Conservation (phyloP, 1,140 invertebrate species). For the Listronotus bonariensis region DNA sequence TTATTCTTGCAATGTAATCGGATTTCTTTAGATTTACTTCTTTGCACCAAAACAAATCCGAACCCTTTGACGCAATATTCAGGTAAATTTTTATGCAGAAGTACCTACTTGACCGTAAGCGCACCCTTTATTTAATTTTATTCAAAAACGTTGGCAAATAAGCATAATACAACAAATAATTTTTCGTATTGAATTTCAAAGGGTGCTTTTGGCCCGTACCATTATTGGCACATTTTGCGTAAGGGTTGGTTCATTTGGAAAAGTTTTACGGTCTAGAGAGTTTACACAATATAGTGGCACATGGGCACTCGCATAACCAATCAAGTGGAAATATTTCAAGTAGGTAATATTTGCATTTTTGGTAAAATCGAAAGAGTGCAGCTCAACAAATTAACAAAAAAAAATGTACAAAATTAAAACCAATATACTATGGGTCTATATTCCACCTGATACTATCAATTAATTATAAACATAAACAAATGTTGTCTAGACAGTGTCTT, state of each 20-base stretch:
- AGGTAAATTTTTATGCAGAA: constrained; percentile 12
- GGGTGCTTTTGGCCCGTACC: constrained; percentile 22
- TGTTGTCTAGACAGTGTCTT: no score
- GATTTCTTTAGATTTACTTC: no score
- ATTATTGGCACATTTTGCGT: constrained; percentile 26
- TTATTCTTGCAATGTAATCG: no score
- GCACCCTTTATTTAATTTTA: constrained; percentile 12
- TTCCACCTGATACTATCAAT: no score
- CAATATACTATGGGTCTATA: no score
- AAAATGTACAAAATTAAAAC: no score
- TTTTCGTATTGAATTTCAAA: constrained; percentile 22
- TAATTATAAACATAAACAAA: no score
- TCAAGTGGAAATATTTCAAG: constrained; percentile 6
- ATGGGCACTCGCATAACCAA: constrained; percentile 10
- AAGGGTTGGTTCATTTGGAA: constrained; percentile 20
- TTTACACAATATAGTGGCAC: constrained; percentile 14
- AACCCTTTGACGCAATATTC: constrained; percentile 10
- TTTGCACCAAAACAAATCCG: no score
- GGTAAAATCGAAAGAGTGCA: no score
- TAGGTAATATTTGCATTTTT: no score
- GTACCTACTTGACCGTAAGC: constrained; percentile 14
- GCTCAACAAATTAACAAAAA: no score
- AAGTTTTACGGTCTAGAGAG: constrained; percentile 16
- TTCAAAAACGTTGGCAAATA: constrained; percentile 26
- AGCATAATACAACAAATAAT: constrained; percentile 19